Conservation (phyloP, 2,888 invertebrate genomes). For the Xanthia icteritia region DNA sequence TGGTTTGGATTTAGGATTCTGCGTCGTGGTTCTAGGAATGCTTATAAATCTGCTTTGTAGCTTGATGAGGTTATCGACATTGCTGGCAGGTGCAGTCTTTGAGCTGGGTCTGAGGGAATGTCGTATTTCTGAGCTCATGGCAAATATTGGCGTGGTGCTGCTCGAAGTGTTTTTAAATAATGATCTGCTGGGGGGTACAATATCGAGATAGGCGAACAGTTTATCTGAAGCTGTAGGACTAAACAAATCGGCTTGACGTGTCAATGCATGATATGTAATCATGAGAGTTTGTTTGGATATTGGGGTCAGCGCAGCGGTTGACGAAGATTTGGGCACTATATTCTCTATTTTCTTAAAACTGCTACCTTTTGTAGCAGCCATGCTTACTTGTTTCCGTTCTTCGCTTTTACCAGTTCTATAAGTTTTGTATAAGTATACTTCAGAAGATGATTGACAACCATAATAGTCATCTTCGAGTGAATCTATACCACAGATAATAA, state of each 20-base stretch:
- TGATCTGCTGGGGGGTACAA: too few relatives aligned
- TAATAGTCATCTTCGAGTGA: constrained; percentile 67
- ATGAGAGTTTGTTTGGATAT: neutral
- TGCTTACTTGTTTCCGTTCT: neutral
- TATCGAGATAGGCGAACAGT: neutral
- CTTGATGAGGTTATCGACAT: constrained; percentile 3
- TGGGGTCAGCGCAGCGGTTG: neutral
- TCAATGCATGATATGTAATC: neutral
- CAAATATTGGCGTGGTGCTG: constrained; percentile 28
- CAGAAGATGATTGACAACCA: constrained; percentile 52
- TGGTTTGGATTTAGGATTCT: neutral
- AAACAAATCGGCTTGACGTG: neutral
- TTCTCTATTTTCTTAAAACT: neutral
- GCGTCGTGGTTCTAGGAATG: too few relatives aligned
- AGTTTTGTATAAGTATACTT: neutral
- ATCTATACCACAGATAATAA: constrained; percentile 61
- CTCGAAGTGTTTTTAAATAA: neutral
- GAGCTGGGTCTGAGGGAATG: neutral
- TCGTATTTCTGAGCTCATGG: constrained; percentile 3
- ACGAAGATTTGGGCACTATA: too few relatives aligned
- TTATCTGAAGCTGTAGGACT: neutral
- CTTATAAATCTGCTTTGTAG: neutral
- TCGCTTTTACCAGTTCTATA: neutral
- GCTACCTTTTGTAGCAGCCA: neutral
- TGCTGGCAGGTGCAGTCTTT: neutral